phyloP scores from a whole-genome alignment of 2,113 vertebrate species.

The Arizona elegans region DNA sequence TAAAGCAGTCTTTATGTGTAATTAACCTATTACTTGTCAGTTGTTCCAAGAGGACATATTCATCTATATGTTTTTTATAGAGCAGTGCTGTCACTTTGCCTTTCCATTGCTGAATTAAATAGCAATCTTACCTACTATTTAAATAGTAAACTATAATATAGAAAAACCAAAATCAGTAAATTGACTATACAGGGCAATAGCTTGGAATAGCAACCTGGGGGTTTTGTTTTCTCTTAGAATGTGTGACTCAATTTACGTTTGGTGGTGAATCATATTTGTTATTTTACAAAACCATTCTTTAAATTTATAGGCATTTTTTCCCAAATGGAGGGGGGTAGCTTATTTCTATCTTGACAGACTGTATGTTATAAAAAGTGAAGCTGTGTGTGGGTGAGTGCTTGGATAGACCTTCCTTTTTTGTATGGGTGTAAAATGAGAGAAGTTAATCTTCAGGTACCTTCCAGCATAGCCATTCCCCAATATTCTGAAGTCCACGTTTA shows the following conservation, averaged over 20 bases:
- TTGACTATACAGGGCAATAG: background rate
- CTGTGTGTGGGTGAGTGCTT: background rate
- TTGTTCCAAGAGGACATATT: background rate
- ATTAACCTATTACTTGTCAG: background rate
- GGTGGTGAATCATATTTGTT: background rate
- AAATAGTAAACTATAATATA: background rate
- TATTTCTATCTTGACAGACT: background rate
- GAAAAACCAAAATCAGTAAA: background rate
- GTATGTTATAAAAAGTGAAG: background rate
- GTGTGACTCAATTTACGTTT: background rate
- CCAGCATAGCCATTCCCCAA: background rate
- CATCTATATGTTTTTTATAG: background rate
- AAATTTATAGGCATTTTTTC: background rate
- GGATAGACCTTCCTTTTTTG: background rate
- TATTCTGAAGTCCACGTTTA: conserved; percentile 38
- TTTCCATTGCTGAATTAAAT: background rate
- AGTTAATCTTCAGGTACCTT: conserved; percentile 27
- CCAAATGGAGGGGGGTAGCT: too few relatives aligned
- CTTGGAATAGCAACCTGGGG: background rate
- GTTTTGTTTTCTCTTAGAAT: background rate
- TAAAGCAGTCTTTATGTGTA: background rate
- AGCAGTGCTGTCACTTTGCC: background rate
- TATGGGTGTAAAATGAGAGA: background rate
- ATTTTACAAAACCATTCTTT: background rate
- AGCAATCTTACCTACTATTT: background rate